Evolutionary conservation across 2,888 invertebrate genomes (phyloP).

Genomic region (Autographa pulchrina): DNA sequence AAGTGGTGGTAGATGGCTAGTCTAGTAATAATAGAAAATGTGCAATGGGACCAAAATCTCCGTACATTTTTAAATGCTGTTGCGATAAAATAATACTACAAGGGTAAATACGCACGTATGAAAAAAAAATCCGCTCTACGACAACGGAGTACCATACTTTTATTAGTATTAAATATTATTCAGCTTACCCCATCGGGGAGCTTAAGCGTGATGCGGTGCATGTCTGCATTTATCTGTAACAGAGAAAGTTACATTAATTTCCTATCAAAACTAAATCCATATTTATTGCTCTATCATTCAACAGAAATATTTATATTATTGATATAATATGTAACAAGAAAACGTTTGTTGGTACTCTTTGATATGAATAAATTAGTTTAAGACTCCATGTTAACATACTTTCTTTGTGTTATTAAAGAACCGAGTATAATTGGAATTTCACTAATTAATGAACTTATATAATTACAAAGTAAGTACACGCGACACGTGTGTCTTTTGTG

Average conservation of each 20-base stretch:
- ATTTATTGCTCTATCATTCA: neutral
- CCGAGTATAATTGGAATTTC: neutral
- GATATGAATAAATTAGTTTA: neutral
- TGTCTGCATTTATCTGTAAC: constrained; percentile 55
- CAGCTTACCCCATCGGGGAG: constrained; percentile 52
- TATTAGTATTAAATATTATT: neutral
- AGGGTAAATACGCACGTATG: too few species aligned
- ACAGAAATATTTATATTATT: neutral
- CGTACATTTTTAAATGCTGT: too few species aligned
- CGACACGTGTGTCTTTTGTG: neutral
- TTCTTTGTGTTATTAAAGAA: neutral
- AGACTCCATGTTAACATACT: neutral
- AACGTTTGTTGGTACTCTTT: neutral
- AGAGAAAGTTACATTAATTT: neutral
- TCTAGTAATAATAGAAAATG: too few species aligned
- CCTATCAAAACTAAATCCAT: neutral
- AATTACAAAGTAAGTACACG: neutral
- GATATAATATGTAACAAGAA: neutral
- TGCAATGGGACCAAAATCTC: too few species aligned
- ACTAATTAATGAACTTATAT: neutral
- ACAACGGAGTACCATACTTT: neutral
- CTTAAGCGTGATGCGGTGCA: constrained; percentile 55
- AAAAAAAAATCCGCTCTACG: too few species aligned
- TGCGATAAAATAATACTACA: too few species aligned
- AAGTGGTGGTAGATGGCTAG: too few species aligned